Percentiles rank a stretch among this genome's conserved stretches.
Evolutionary conservation across 2,113 vertebrate species (phyloP).

Genomic region (Oenanthe oenanthe): DNA sequence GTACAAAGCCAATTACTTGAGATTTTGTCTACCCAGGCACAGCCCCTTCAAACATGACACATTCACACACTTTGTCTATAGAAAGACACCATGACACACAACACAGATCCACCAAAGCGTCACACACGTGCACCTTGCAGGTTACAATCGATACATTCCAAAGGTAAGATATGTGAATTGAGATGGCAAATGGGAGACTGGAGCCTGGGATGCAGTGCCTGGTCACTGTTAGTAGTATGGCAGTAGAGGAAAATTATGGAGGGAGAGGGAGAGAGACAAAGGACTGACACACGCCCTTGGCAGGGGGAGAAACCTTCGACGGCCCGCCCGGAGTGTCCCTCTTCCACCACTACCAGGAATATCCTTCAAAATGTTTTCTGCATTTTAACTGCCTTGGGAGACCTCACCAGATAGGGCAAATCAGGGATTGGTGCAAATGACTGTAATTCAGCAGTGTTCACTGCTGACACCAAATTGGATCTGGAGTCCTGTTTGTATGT

Average conservation of each 20-base stretch:
- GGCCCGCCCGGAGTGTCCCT: neutral
- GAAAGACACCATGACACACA: neutral
- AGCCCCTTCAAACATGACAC: neutral
- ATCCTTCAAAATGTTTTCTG: neutral
- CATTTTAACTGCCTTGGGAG: neutral
- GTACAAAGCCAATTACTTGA: constrained; percentile 54
- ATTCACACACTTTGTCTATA: neutral
- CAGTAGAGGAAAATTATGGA: neutral
- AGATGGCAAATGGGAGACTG: neutral
- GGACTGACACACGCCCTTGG: neutral
- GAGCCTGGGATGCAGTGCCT: neutral
- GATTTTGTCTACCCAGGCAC: constrained; percentile 9
- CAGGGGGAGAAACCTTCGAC: neutral
- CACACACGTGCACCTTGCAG: rapidly evolving
- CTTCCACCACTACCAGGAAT: neutral
- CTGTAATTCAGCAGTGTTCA: neutral
- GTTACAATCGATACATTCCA: neutral
- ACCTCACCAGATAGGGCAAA: neutral
- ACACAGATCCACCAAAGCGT: neutral
- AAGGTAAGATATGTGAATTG: neutral
- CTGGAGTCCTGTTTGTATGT: neutral
- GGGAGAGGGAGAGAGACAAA: neutral
- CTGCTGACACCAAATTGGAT: neutral
- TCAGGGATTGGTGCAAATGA: rapidly evolving
- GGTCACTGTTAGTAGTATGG: neutral